These are phyloP conservation scores for Leucophenga maculata DNA, from an alignment of 2,888 invertebrate genomes.

Conservation along the genomic window DNA sequence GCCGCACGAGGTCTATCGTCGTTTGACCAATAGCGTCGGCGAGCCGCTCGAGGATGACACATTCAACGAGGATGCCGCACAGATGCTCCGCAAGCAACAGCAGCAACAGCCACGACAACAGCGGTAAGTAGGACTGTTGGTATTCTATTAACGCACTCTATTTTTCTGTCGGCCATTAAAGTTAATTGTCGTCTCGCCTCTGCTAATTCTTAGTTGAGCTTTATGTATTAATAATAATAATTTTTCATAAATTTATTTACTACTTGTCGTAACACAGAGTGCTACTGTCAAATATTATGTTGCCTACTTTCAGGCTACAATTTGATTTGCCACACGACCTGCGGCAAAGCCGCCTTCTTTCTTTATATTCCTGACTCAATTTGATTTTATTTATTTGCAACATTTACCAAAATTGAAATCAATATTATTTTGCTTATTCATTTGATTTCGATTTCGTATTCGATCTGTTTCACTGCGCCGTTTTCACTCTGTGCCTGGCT, in stretches of 20 bases:
- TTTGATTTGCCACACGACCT: background rate
- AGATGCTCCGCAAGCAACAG: constrained; percentile 65
- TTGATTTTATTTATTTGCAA: background rate
- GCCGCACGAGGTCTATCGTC: constrained; percentile 69
- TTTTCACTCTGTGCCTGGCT: too few relatives aligned
- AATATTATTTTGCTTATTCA: background rate
- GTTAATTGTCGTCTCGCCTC: constrained; percentile 5
- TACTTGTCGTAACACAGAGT: background rate
- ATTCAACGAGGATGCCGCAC: constrained; percentile 68
- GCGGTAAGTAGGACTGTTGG: constrained; percentile 59
- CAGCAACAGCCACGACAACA: constrained; percentile 65
- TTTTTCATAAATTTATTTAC: constrained; percentile 4
- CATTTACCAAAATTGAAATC: background rate
- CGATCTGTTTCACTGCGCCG: background rate
- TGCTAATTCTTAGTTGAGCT: background rate
- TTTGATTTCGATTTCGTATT: background rate
- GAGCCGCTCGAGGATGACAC: constrained; percentile 70
- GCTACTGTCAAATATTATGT: background rate
- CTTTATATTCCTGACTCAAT: background rate
- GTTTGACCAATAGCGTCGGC: constrained; percentile 67
- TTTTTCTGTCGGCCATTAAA: constrained; percentile 6
- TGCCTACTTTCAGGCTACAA: constrained; percentile 23
- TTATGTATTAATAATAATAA: background rate
- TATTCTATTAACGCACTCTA: background rate
- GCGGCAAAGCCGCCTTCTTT: background rate